Evolutionary conservation across 1,140 invertebrate species (phyloP), one percentile per base, ranked within the genome.

Genomic region (Caenorhabditis briggsae): DNA sequence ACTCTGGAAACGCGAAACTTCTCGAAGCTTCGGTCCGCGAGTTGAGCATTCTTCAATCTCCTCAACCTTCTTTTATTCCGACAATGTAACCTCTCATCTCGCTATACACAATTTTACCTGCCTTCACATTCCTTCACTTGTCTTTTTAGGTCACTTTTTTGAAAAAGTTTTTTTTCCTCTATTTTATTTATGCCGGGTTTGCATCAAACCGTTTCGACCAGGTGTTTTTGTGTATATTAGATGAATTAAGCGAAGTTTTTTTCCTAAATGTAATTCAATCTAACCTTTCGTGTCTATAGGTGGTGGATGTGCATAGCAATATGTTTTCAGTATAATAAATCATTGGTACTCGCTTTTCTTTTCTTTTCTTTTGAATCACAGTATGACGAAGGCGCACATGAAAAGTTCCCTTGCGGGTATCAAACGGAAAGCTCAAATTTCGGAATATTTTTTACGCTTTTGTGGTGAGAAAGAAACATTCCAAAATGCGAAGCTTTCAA

Each of bases 1-100:
- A 65, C 58, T 83, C 83, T 48, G 86, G 86, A 25, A 85, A 87
- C 74, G 86, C 86, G 11, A 82, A 83, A 23, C 53, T 82, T 6
- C 56, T 87, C 9, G 78, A 82, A 14, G 33, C 50, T 5, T 82
- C 86, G 5, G 86, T 87, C 12, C 41, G 82, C 14, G 86, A 87
- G 23, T 20, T 87, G 25, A 61, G 43, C 41, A 46, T 82, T 14
- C 78, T 87, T 18, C 78, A 70, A 20, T 9, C 82, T 56, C 58
- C 86, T 43, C 61, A 82, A 55, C 55, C 41, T n/a, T 87, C 86
- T 16, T 87, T 87, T 48, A 82, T 87, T 43, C 56, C 56, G 41
- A n/a, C 70, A 8, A 78, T 78, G 70, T 78, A 50, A 78, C 11
- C n/a, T 20, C 20, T n/a, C n/a, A 14, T n/a, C n/a, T 7, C 7